Evolutionary conservation across 1,140 invertebrate species (phyloP).

Genomic region (Cydia strobilella): DNA sequence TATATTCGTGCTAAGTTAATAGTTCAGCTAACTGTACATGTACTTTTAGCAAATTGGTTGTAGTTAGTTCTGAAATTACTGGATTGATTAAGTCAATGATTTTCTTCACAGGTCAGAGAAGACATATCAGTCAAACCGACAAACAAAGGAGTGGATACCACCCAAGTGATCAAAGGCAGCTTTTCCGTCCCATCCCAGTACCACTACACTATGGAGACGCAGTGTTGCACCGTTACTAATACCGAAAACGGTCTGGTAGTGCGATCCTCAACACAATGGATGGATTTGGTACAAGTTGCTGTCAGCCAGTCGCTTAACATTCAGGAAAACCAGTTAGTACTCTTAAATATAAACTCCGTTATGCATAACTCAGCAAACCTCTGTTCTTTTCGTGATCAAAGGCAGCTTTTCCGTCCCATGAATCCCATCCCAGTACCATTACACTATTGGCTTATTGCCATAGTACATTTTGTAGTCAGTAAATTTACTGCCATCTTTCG

Average conservation of each 20-base stretch:
- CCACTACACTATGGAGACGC: slow-evolving; percentile 86
- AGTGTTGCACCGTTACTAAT: slow-evolving; percentile 81
- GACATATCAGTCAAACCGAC: slow-evolving; percentile 49
- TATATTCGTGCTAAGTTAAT: too few relatives aligned
- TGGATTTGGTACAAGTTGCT: slow-evolving; percentile 83
- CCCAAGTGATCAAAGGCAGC: slow-evolving; percentile 78
- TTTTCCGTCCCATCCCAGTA: slow-evolving; percentile 80
- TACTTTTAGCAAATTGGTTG: too few relatives aligned
- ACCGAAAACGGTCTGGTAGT: slow-evolving; percentile 83
- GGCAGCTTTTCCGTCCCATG: too few relatives aligned
- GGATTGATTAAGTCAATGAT: too few relatives aligned
- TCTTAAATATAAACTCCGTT: background rate
- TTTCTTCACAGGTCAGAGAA: slow-evolving; percentile 50
- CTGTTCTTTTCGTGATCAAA: too few relatives aligned
- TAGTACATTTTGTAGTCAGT: too few relatives aligned
- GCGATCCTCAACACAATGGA: slow-evolving; percentile 83
- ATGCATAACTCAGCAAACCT: too few relatives aligned
- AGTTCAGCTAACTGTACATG: too few relatives aligned
- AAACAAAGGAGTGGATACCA: slow-evolving; percentile 60
- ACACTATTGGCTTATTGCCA: too few relatives aligned
- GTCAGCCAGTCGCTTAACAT: slow-evolving; percentile 81
- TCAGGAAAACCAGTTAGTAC: slow-evolving; percentile 61
- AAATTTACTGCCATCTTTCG: too few relatives aligned
- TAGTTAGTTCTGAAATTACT: too few relatives aligned
- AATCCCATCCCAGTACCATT: too few relatives aligned